A percentile compares a stretch with the other conserved stretches of the same genome.
phyloP scores from a whole-genome alignment of 2,113 vertebrate genomes.

The Bambusicola thoracicus region DNA sequence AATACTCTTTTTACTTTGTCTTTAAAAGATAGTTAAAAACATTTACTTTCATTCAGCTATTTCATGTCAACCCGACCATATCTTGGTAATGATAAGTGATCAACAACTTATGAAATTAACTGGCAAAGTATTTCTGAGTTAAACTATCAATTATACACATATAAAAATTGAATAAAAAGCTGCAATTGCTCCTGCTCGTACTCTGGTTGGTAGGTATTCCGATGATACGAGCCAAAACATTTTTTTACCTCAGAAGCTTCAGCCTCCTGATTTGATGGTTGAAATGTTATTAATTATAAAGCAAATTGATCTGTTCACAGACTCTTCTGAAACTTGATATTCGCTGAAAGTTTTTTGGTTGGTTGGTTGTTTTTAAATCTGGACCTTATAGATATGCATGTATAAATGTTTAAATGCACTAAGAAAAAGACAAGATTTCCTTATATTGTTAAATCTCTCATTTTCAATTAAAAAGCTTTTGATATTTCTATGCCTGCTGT shows the following conservation, averaged over 20 bases:
- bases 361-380: background rate
- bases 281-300: background rate
- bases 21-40: background rate
- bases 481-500: background rate
- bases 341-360: background rate
- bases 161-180: background rate
- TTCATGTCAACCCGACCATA: background rate
- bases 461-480: background rate
- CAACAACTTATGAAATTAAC: background rate
- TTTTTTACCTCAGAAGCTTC: background rate
- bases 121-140: background rate
- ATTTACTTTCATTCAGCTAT: background rate
- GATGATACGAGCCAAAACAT: background rate
- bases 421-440: background rate
- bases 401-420: background rate
- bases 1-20: background rate
- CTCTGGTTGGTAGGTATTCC: background rate
- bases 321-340: background rate
- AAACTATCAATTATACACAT: background rate
- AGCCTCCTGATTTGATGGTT: background rate
- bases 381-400: rapidly evolving
- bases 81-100: background rate
- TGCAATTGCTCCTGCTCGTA: background rate
- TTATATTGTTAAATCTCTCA: background rate
- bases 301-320: background rate